Base-by-base conservation (phyloP, 2,888 invertebrate genomes). In the Ctena decussata region DNA sequence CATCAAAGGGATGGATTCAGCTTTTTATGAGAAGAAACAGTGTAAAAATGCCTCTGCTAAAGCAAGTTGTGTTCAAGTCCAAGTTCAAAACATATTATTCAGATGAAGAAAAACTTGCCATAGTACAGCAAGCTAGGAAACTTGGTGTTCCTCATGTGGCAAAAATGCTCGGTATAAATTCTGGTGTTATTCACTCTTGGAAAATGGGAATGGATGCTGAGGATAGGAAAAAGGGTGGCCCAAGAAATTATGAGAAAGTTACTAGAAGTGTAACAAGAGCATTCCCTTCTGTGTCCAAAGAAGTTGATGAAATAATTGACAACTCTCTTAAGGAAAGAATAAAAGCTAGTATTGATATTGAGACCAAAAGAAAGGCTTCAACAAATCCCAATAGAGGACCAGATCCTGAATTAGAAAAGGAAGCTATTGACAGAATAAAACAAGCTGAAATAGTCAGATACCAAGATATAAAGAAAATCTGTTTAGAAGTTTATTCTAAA, bases 121-220 rank as follows among this genome's bases (percentile, higher is more conserved):
- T 84, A 73, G 88, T 88, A n/a, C 85, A 88, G 65, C 83, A 88
- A 44, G 88, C 88, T 21, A 80, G 79, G n/a, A 81, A 84, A 72
- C 82, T 88, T 53, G 88, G 88, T 11, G 85, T 83, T 60, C 77
- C 85, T 49, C 88, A 88, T 88, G 88, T 88, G 15, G 83, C 85
- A 3, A 75, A 85, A 44, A 83, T 85, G 41, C 81, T 88, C 5
- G 84, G 84, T 18, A 88, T 88, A 6, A 88, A 83, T 84, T 85
- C 85, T 37, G 79, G 85, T 49, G 88, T 88, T 0, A 88, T 88
- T n/a, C 84, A 88, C 57, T 78, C 75, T 37, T 88, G 88, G 88
- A 88, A 88, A 60, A 72, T 82, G 21, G 83, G 81, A 70, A 73
- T 88, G 41, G 88, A 88, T 30, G 83, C 82, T n/a, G 80, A 77